A percentile compares a stretch with the other conserved stretches of the same genome.
These are phyloP conservation scores for Sapayoa aenigma DNA, from an alignment of 2,113 vertebrate genomes.

Conservation along the genomic window DNA sequence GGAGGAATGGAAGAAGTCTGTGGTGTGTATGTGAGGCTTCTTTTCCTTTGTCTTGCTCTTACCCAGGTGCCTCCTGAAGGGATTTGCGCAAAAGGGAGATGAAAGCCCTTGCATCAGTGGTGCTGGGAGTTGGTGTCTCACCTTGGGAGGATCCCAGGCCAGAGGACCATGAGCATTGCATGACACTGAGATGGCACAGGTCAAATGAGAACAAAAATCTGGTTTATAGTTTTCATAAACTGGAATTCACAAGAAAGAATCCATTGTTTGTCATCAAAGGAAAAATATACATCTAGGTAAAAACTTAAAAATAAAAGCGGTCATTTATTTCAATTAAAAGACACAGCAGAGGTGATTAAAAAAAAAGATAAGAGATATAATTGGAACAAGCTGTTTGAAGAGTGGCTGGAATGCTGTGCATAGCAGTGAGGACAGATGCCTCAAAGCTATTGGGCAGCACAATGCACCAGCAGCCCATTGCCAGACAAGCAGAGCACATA, in stretches of 20 bases:
- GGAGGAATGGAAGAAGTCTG: neutral
- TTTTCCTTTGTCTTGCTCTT: neutral
- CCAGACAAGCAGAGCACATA: neutral
- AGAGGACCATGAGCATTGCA: neutral
- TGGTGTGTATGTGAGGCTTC: rapidly evolving
- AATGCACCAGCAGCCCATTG: neutral
- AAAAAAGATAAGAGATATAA: neutral
- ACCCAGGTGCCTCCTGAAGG: rapidly evolving
- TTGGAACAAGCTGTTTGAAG: neutral
- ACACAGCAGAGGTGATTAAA: neutral
- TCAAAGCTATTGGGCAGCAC: neutral
- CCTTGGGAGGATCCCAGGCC: neutral
- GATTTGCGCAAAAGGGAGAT: too few relatives aligned
- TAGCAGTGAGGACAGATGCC: rapidly evolving
- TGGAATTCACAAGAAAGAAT: neutral
- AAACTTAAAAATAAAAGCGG: neutral
- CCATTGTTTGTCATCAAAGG: neutral
- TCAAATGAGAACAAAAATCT: neutral
- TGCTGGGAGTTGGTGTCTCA: neutral
- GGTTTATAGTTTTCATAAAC: neutral
- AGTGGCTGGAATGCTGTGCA: neutral
- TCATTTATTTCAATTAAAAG: neutral
- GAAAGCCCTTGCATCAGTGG: neutral
- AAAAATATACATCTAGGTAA: neutral
- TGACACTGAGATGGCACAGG: neutral